phyloP scores from a whole-genome alignment of 2,797 vertebrate genomes.

The Platalea minor region DNA sequence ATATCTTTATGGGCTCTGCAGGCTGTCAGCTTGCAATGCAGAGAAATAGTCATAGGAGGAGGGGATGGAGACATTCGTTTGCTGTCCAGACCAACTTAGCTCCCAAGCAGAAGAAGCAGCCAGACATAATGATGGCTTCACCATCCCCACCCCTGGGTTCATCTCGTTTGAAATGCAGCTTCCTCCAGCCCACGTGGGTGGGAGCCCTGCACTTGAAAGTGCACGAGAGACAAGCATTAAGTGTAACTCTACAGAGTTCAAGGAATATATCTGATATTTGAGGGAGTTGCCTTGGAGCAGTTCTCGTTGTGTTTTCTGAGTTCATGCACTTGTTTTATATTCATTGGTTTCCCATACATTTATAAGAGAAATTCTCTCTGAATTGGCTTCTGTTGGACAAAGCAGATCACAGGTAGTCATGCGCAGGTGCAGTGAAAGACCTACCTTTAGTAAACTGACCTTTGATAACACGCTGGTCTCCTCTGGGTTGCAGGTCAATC shows the following conservation, averaged over 20 bases:
- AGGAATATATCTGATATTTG: background rate
- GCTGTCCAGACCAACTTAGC: background rate
- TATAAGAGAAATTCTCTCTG: background rate
- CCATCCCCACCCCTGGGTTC: background rate
- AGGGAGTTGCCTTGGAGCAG: background rate
- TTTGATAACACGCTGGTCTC: background rate
- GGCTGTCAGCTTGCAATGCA: background rate
- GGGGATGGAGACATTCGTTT: background rate
- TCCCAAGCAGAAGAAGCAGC: background rate
- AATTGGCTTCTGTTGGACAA: background rate
- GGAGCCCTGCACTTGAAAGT: background rate
- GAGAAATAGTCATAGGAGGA: background rate
- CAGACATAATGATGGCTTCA: background rate
- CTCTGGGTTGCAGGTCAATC: background rate
- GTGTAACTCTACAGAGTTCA: background rate
- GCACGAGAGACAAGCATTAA: fast-evolving
- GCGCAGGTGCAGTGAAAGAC: background rate
- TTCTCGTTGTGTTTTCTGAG: background rate
- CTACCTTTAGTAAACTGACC: background rate
- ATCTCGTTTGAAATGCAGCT: background rate
- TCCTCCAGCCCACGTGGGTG: background rate
- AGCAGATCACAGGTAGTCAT: background rate
- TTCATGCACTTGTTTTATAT: background rate
- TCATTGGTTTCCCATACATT: background rate
- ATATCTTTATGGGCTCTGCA: background rate